These are phyloP conservation scores for Ichneumon xanthorius DNA, from an alignment of 2,888 invertebrate species.

Conservation along the genomic window DNA sequence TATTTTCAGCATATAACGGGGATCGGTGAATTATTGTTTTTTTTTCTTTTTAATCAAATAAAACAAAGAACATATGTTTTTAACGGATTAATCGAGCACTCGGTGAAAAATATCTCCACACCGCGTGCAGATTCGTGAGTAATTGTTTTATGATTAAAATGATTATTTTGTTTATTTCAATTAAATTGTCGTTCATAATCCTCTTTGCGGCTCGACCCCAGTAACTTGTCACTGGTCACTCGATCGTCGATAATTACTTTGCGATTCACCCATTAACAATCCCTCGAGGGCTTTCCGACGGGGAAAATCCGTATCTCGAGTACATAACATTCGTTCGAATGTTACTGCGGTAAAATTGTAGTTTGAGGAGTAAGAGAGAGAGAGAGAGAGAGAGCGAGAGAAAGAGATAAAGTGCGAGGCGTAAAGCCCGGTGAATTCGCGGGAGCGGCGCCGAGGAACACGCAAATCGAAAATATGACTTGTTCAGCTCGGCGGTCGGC, in stretches of 20 bases:
- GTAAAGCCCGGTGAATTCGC: conserved; percentile 34
- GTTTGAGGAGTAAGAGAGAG: neutral
- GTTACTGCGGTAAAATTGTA: neutral
- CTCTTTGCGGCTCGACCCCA: neutral
- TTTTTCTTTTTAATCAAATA: neutral
- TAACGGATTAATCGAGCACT: neutral
- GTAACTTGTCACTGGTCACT: conserved; percentile 24
- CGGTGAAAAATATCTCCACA: neutral
- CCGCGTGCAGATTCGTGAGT: neutral
- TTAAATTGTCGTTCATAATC: neutral
- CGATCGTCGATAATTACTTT: neutral
- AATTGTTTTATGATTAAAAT: neutral
- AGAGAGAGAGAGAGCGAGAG: conserved; percentile 6
- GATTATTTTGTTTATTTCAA: too few relatives aligned
- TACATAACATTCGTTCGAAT: neutral
- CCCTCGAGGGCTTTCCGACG: neutral
- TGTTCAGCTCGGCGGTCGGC: conserved; percentile 73
- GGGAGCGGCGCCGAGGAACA: conserved; percentile 27
- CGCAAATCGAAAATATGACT: conserved; percentile 58
- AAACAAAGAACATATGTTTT: neutral
- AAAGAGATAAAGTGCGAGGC: conserved; percentile 22
- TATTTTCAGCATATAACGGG: neutral
- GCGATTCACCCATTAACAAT: neutral
- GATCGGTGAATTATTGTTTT: neutral
- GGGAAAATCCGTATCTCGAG: neutral